Evolutionary conservation across 2,113 vertebrate genomes (phyloP), one percentile per base, ranked within the genome.

Genomic region (Xiphias gladius): DNA sequence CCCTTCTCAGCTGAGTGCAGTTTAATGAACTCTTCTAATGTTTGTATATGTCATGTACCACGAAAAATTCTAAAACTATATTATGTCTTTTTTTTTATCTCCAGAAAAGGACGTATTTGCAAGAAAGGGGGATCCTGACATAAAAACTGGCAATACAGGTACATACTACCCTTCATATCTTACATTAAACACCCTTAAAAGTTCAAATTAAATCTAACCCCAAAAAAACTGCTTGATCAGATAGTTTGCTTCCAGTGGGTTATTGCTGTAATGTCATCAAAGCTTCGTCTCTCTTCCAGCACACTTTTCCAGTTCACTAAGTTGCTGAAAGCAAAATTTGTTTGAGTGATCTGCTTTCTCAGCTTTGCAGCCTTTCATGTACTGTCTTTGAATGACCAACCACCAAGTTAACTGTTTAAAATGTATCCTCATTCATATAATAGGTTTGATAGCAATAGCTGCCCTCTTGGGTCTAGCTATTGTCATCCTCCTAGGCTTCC

Each of bases 401-500:
- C 62, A 46, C 37, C 1, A 30, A 26, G 28, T 46, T 13, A 14
- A 48, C 24, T 79, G 46, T 63, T 54, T n/a, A 26, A 67, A 46
- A 14, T 58, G 8, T 41, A 5, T 65, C 58, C 39, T 22, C 1
- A 52, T 78, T 37, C 0, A 17, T 63, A 67, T 26, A 19, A 80
- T 69, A 95, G 95, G n/a, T 54, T 16, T 94, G 61, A 54, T 96
- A 1, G 94, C 87, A 0, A 28, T 96, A 19, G 96, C 96, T 0
- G 94, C 93, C 13, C 17, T 97, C 1, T 94, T 99, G 0, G 94
- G 86, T 14, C 41, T 95, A 32, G 96, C 94, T 69, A 98, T 99
- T 35, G 63, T 95, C 74, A 85, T 96, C 59, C 88, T 98, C 7
- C 77, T 97, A 4, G 86, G 69, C 9, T 22, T 98, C 63, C 91